Base-by-base conservation (phyloP, 1,140 invertebrate species). In the Schlechtendalia chinensis region DNA sequence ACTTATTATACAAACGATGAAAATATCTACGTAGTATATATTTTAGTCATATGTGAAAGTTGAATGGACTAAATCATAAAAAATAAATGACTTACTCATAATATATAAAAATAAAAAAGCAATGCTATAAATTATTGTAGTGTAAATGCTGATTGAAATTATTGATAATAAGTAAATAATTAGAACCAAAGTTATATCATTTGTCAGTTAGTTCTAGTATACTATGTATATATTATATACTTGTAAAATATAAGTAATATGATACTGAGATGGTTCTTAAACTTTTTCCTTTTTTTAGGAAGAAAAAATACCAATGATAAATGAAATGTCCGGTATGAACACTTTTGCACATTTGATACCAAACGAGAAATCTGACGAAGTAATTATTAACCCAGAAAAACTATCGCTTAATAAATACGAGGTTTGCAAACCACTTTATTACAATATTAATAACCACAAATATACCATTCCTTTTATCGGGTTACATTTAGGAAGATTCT, bases 261-360 rank as follows among this genome's bases (percentile, higher is more conserved):
- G 2, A 63, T 32, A 10, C 6, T 17, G 16, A 32, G 2, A 32
- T n/a, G n/a, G n/a, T n/a, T n/a, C n/a, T n/a, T 32, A 10, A 19
- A 32, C 0, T 8, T 63, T 58, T 56, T 61, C 1, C 17, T 59
- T 79, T 79, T 59, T 61, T 59, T 63, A 79, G 75, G 17, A 63
- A 8, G 56, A 79, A 63, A 79, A 29, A 59, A 50, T 45, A 1
- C 11, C 17, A 0, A 79, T 61, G 32, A 6, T 61, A 4, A 63
- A 79, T 14, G 75, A 79, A 79, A 47, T 61, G n/a, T 24, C 75
- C 27, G 22, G 17, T 24, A 27, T 61, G 16, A 47, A 5, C 3
- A 11, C 22, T n/a, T 24, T 1, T 29, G 14, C 14, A 47, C 1
- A 8, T 22, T 5, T 6, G 50, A 27, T 24, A n/a, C 56, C 39